phyloP scores from a whole-genome alignment of 1,140 invertebrate genomes.

The Hypothenemus hampei region DNA sequence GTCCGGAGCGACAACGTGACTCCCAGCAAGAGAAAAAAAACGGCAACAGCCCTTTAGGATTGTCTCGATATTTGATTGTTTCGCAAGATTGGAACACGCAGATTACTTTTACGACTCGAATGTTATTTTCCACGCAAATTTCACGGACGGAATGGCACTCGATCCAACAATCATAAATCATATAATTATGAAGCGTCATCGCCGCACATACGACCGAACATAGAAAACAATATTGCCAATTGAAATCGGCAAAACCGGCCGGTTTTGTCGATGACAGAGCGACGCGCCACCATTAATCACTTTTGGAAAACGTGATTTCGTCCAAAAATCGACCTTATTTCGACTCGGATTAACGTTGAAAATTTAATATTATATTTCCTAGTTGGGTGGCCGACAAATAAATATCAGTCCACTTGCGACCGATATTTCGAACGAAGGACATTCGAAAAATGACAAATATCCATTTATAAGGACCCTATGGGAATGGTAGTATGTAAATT shows the following conservation, averaged over 20 bases:
- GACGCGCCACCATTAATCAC: too few species aligned
- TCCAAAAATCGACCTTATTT: too few species aligned
- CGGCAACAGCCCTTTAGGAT: conserved; percentile 20
- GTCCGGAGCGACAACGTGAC: conserved; percentile 14
- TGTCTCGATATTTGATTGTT: conserved; percentile 26
- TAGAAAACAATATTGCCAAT: conserved; percentile 25
- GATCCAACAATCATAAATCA: conserved; percentile 14
- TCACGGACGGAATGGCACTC: not conserved
- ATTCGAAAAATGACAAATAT: too few species aligned
- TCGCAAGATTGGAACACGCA: conserved; percentile 26
- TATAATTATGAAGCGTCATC: conserved; percentile 15
- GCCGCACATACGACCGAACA: conserved; percentile 13
- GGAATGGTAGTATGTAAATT: conserved; percentile 26
- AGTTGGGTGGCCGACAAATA: too few species aligned
- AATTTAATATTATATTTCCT: too few species aligned
- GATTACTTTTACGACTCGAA: conserved; percentile 7
- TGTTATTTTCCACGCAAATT: conserved; percentile 7
- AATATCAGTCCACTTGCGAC: too few species aligned
- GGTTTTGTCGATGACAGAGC: conserved; percentile 20
- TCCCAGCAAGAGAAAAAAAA: conserved; percentile 11
- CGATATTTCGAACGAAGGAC: too few species aligned
- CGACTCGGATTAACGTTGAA: too few species aligned
- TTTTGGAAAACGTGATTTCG: too few species aligned
- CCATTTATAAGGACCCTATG: too few species aligned
- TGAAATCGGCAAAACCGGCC: conserved; percentile 19